A percentile compares a stretch with the other conserved stretches of the same genome.
Conservation (phyloP, 2,797 vertebrate genomes). For the Lates japonicus region DNA sequence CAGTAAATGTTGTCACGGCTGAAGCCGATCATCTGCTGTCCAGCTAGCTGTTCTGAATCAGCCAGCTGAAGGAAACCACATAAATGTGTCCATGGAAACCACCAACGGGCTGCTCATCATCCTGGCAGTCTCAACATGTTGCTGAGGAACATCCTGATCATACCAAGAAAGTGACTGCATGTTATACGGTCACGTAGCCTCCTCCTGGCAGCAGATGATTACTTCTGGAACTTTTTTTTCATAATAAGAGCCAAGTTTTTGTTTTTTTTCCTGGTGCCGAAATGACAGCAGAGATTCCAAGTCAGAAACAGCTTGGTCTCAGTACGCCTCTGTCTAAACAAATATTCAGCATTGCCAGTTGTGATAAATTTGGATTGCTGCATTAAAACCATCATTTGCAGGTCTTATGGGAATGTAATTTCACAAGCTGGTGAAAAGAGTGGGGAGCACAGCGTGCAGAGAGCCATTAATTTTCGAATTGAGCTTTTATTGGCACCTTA, state of each 20-base stretch:
- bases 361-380: slow-evolving; percentile 47
- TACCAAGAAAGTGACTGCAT: slow-evolving; percentile 57
- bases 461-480: slow-evolving; percentile 37
- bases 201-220: slow-evolving; percentile 23
- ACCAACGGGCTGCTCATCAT: slow-evolving; percentile 38
- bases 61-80: slow-evolving; percentile 43
- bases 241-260: slow-evolving; percentile 29
- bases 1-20: slow-evolving; percentile 42
- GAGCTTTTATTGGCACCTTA: slow-evolving; percentile 43
- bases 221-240: slow-evolving; percentile 36
- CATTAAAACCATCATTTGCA: slow-evolving; percentile 47
- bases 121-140: slow-evolving; percentile 42
- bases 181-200: slow-evolving; percentile 44
- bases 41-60: slow-evolving; percentile 67
- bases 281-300: slow-evolving; percentile 16
- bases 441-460: slow-evolving; percentile 11
- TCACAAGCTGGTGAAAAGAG: slow-evolving; percentile 41
- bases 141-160: slow-evolving; percentile 67
- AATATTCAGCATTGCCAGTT: slow-evolving; percentile 43
- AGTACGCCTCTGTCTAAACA: slow-evolving; percentile 44
- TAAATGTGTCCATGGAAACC: slow-evolving; percentile 51
- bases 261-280: slow-evolving; percentile 8
- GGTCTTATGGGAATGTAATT: slow-evolving; percentile 45
- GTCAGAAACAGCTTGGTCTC: slow-evolving; percentile 13
- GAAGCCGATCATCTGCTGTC: slow-evolving; percentile 47